phyloP scores from a whole-genome alignment of 1,140 invertebrate genomes.

The Dreissena polymorpha region DNA sequence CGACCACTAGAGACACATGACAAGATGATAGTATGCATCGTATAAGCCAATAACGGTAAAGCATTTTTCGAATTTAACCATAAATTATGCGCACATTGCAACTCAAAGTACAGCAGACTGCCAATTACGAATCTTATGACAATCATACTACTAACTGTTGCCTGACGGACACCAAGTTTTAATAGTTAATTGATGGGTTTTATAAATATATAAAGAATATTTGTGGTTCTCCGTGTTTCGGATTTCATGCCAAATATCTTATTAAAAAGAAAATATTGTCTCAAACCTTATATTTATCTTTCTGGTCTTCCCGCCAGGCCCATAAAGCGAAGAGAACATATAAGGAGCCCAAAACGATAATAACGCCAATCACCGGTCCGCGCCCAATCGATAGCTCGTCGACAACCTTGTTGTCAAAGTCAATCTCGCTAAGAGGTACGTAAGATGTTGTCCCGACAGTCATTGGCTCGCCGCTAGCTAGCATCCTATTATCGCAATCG shows the following conservation, averaged over 20 bases:
- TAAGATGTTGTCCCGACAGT: conserved; percentile 47
- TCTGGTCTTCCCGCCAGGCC: conserved; percentile 51
- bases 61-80: too few species aligned
- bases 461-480: not conserved
- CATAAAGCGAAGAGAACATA: conserved; percentile 50
- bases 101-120: too few species aligned
- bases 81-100: too few species aligned
- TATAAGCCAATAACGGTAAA: too few species aligned
- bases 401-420: conserved; percentile 25
- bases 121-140: too few species aligned
- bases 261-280: too few species aligned
- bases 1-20: conserved; percentile 27
- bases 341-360: conserved; percentile 17
- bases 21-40: not conserved
- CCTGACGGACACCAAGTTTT: too few species aligned
- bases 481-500: conserved; percentile 8
- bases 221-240: too few species aligned
- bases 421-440: conserved; percentile 44
- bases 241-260: too few species aligned
- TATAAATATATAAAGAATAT: too few species aligned
- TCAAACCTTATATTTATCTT: conserved; percentile 55
- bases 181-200: too few species aligned
- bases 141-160: too few species aligned
- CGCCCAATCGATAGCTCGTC: not conserved
- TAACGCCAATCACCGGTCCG: conserved; percentile 37